phyloP scores from a whole-genome alignment of 2,113 vertebrate genomes.

The Microcebus murinus region DNA sequence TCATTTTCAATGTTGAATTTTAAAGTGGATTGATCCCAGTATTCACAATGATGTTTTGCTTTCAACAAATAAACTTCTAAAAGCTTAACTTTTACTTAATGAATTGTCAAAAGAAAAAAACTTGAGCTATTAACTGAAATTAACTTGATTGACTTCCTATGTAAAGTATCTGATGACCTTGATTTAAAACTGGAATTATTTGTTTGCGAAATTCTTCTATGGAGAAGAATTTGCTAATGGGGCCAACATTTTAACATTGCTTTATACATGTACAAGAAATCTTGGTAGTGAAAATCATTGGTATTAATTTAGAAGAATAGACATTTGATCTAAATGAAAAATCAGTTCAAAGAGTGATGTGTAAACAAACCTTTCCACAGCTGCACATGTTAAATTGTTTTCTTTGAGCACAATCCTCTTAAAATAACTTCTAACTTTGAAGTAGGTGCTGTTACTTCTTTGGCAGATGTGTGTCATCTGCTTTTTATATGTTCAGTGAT shows the following conservation, averaged over 20 bases:
- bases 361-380: not conserved
- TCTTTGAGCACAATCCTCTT: conserved; percentile 38
- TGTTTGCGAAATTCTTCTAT: not conserved
- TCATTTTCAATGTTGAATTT: conserved; percentile 32
- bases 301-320: conserved; percentile 45
- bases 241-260: not conserved
- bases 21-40: conserved; percentile 16
- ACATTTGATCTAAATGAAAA: conserved; percentile 29
- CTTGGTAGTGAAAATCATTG: not conserved
- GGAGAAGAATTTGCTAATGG: not conserved
- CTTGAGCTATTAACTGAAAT: not conserved
- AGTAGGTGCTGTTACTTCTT: conserved; percentile 19
- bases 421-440: conserved; percentile 55
- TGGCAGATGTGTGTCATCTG: not conserved
- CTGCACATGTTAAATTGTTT: conserved; percentile 35
- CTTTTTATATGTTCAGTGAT: conserved; percentile 30
- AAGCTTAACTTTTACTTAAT: conserved; percentile 35
- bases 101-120: not conserved
- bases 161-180: not conserved
- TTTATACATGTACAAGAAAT: not conserved
- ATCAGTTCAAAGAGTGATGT: conserved; percentile 52
- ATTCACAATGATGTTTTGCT: not conserved
- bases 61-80: not conserved
- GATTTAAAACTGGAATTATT: conserved; percentile 9
- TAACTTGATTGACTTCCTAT: not conserved